A percentile compares a stretch with the other conserved stretches of the same genome.
Evolutionary conservation across 1,140 invertebrate species (phyloP).

Genomic region (Aphelinus certus): DNA sequence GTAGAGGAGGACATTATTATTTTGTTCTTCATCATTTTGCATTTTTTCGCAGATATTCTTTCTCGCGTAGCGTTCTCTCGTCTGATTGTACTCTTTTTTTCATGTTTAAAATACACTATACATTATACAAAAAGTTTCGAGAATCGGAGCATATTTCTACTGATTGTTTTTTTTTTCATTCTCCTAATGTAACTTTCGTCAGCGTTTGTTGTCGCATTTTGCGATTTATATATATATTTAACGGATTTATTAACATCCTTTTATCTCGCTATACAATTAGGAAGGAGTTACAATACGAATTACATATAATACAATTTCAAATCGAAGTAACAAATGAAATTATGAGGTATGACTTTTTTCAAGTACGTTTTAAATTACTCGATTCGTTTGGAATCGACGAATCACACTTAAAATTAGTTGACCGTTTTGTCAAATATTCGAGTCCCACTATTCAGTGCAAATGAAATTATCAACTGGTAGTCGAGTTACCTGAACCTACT

Average conservation of each 20-base stretch:
- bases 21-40: neutral
- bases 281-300: conserved; percentile 35
- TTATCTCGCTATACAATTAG: conserved; percentile 26
- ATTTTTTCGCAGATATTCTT: neutral
- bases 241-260: neutral
- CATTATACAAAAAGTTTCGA: conserved; percentile 33
- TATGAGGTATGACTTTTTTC: conserved; percentile 7
- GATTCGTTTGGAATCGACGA: neutral
- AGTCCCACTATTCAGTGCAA: conserved; percentile 22
- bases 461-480: too few species aligned
- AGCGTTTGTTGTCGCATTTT: conserved; percentile 3
- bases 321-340: conserved; percentile 31
- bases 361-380: conserved; percentile 19
- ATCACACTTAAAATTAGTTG: neutral
- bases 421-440: conserved; percentile 29
- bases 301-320: conserved; percentile 36
- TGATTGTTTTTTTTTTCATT: conserved; percentile 10
- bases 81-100: too few species aligned
- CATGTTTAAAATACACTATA: conserved; percentile 3
- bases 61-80: neutral
- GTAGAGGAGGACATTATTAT: neutral
- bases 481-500: too few species aligned
- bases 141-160: conserved; percentile 21
- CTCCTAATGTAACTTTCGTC: conserved; percentile 21
- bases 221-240: conserved; percentile 8